These are phyloP conservation scores for Andrena minutula DNA, from an alignment of 2,888 invertebrate genomes.

Conservation along the genomic window DNA sequence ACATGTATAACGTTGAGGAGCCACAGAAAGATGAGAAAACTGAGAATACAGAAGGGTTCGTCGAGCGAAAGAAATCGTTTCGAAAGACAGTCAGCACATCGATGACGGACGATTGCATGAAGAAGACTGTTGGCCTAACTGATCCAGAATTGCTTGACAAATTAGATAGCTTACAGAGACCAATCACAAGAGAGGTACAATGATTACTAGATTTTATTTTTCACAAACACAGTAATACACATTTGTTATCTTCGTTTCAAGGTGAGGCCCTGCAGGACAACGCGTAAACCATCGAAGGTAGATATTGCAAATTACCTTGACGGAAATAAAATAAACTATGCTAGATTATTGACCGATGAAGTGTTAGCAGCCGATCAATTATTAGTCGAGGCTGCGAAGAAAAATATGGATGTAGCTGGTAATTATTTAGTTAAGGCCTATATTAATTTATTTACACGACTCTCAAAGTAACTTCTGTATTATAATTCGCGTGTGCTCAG, in stretches of 20 bases:
- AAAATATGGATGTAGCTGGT: slow-evolving; percentile 89
- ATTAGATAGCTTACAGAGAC: slow-evolving; percentile 87
- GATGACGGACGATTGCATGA: slow-evolving; percentile 86
- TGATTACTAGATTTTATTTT: background rate
- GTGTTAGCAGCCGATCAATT: slow-evolving; percentile 93
- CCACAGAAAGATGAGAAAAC: slow-evolving; percentile 84
- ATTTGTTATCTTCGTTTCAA: slow-evolving; percentile 53
- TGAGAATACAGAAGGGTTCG: slow-evolving; percentile 65
- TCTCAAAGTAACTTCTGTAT: slow-evolving; percentile 14
- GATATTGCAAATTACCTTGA: slow-evolving; percentile 89
- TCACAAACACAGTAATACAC: background rate
- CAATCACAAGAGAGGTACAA: slow-evolving; percentile 82
- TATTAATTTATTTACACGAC: background rate
- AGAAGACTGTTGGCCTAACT: slow-evolving; percentile 87
- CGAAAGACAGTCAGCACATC: slow-evolving; percentile 89
- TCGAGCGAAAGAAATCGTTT: slow-evolving; percentile 89
- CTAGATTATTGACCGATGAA: slow-evolving; percentile 93
- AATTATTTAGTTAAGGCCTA: slow-evolving; percentile 51
- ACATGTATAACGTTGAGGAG: slow-evolving; percentile 84
- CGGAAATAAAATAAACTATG: slow-evolving; percentile 92
- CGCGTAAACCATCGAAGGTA: slow-evolving; percentile 75
- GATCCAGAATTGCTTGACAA: slow-evolving; percentile 89
- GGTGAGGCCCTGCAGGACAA: slow-evolving; percentile 78
- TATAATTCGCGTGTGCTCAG: slow-evolving; percentile 84
- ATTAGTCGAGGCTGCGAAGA: slow-evolving; percentile 93